phyloP scores from a whole-genome alignment of 2,888 invertebrate species.

The Microplitis deprimator region DNA sequence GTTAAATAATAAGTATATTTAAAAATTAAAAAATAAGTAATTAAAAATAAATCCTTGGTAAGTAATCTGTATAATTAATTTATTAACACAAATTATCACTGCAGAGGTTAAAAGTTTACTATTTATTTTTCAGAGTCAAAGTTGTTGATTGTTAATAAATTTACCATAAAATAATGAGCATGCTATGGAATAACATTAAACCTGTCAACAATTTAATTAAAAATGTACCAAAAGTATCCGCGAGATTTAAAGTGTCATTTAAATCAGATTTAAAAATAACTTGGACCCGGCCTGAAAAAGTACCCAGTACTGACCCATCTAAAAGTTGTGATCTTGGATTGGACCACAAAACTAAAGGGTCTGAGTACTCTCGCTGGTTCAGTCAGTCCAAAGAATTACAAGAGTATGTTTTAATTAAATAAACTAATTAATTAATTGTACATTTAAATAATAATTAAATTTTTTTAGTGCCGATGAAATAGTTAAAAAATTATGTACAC shows the following conservation, averaged over 20 bases:
- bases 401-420: constrained; percentile 73
- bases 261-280: constrained; percentile 83
- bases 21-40: not conserved
- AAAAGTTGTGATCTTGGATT: constrained; percentile 81
- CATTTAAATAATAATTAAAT: constrained; percentile 21
- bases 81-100: not conserved
- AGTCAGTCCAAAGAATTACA: constrained; percentile 79
- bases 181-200: constrained; percentile 39
- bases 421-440: not conserved
- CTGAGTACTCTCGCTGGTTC: constrained; percentile 73
- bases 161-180: constrained; percentile 43
- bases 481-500: constrained; percentile 81
- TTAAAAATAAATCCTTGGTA: constrained; percentile 35
- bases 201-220: constrained; percentile 44
- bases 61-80: not conserved
- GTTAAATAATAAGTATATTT: not conserved
- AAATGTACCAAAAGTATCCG: constrained; percentile 45
- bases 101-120: not conserved
- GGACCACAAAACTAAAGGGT: constrained; percentile 74
- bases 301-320: constrained; percentile 77
- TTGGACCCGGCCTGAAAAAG: constrained; percentile 83
- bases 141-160: constrained; percentile 47
- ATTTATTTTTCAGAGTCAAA: not conserved
- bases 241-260: constrained; percentile 74
- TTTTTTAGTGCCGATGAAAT: constrained; percentile 79